Percentiles rank a stretch among this genome's conserved stretches.
These are phyloP conservation scores for Hapalemur alaotrensis DNA, from an alignment of 2,797 vertebrate species.

Conservation along the genomic window DNA sequence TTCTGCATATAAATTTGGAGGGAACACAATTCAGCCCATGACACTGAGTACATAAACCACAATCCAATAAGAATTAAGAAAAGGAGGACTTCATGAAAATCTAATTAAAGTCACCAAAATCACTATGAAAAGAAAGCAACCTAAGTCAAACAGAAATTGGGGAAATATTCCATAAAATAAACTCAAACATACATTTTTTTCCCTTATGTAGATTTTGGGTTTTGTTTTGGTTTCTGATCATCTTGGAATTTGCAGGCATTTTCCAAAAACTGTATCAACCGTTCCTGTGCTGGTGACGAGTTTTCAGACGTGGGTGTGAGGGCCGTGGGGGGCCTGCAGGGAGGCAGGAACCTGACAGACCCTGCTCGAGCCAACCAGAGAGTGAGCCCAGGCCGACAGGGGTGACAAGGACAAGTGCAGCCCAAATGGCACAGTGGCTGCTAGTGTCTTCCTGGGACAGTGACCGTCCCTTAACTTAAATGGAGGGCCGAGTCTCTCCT, in stretches of 20 bases:
- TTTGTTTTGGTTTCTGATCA: neutral
- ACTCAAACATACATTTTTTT: neutral
- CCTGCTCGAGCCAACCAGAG: no score
- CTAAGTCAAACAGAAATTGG: neutral
- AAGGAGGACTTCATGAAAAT: neutral
- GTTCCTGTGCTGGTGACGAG: neutral
- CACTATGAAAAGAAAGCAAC: neutral
- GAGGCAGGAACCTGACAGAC: neutral
- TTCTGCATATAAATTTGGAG: neutral
- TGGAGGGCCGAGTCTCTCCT: fast-evolving
- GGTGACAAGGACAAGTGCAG: fast-evolving
- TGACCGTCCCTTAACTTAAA: neutral
- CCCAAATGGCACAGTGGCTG: fast-evolving
- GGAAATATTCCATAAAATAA: neutral
- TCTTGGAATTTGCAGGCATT: neutral
- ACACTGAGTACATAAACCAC: neutral
- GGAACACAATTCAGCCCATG: neutral
- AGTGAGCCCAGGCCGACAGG: fast-evolving
- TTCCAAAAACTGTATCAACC: neutral
- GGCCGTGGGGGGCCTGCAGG: fast-evolving
- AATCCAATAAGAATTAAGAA: neutral
- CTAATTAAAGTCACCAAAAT: neutral
- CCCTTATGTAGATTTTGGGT: neutral
- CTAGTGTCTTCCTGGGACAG: fast-evolving
- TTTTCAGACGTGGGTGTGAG: neutral